Base-by-base conservation (phyloP, 2,797 vertebrate species). In the Cuculus canorus region DNA sequence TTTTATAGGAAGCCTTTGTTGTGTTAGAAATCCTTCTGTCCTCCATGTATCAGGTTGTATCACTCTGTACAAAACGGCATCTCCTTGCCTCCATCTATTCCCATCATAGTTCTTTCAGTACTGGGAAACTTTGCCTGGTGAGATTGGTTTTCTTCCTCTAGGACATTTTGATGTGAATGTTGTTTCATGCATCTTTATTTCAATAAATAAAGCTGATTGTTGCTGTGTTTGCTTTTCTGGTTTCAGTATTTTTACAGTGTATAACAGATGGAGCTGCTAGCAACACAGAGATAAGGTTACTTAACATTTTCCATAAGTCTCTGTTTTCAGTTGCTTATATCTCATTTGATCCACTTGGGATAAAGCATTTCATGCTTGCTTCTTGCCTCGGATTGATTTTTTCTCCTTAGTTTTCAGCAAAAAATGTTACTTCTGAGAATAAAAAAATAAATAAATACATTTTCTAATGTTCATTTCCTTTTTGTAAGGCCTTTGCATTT, bases 211-310 rank as follows among this genome's bases (percentile, higher is more conserved):
- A 92, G 64, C 87, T 91, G 78, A 80, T 92, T 78, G 13, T 82
- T 91, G 78, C 88, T 91, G 84, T 94, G 92, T 94, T 95, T 96
- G 94, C 82, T 87, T 85, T 95, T 89, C 90, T 90, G 43, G n/a
- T 90, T 93, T 96, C 81, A 73, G 88, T 92, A 77, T 86, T 95
- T 97, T 96, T 94, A 87, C 84, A 75, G 57, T 70, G 65, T 82
- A 39, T 90, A 89, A 94, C 94, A 96, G 92, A 96, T 96, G 93
- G 92, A 88, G 77, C 89, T 96, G 82, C 94, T 94, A 93, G 85
- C 90, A 92, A 77, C 91, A 88, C 13, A n/a, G 59, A 95, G 92
- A 95, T 96, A 97, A 96, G 82, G 85, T 82, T 96, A 85, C 91
- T 94, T 93, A 94, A 95, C 3, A 2, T 90, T 95, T 95, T 90